Evolutionary conservation across 23 tunicate genomes (phyloP), one percentile per base, ranked within the genome.

Genomic region (Diplosoma virens): DNA sequence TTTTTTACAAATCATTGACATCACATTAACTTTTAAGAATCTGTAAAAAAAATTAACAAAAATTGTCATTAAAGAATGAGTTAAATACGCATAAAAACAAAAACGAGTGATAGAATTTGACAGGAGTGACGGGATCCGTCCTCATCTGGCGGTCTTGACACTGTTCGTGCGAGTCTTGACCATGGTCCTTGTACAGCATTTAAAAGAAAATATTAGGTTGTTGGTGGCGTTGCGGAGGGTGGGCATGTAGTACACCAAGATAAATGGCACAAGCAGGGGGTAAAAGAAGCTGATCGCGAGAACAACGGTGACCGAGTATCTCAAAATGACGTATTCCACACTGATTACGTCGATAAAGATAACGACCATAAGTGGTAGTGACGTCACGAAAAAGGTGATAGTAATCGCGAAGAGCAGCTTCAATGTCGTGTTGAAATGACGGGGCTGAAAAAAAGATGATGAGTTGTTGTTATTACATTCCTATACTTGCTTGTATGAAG

Each of bases 181-280:
- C 6, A 52, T 67, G 3, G 52, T 67, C 21, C 7, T 67, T 36
- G 74, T 67, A 52, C 74, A 67, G 25, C 74, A 67, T 67, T 67
- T 67, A 5, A 67, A 17, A 6, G 74, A 67, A 2, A 67, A 22
- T 2, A 67, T 9, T 52, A 26, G 24, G 26, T 4, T 34, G 2
- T 16, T 25, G 6, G 27, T 37, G 5, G 74, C 74, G 17, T 27
- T 5, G 25, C 74, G 74, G 2, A 67, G 21, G 11, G 7, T 67
- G 74, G 74, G 3, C 74, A 67, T 67, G 52, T 67, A 36, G 14
- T 25, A 25, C 25, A 36, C 74, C 74, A 67, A 23, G 35, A 67
- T 67, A 22, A 17, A 34, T 14, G 74, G 74, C 22, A 67, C 50
- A 26, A 67, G 17, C 50, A 67, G 52, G 6, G 52, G 52, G 52